Conservation (phyloP, 2,888 invertebrate species). For the Mythimna vitellina region DNA sequence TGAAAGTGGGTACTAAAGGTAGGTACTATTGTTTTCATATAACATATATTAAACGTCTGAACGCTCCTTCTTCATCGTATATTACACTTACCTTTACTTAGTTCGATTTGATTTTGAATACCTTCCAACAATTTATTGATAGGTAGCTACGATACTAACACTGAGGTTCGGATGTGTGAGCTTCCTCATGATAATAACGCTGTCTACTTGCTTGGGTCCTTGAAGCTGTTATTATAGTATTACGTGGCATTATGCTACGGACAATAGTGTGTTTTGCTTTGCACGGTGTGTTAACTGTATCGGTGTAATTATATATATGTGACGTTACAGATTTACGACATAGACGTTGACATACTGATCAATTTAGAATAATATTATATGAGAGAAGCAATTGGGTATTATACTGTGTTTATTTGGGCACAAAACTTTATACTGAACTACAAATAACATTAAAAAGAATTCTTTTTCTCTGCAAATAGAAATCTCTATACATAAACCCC, state of each 20-base stretch:
- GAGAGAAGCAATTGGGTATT: no score
- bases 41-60: constrained; percentile 5
- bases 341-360: neutral
- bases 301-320: neutral
- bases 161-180: neutral
- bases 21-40: neutral
- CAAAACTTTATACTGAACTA: no score
- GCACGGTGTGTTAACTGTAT: neutral
- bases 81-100: constrained; percentile 17
- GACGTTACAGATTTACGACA: neutral
- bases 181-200: neutral
- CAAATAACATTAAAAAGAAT: no score
- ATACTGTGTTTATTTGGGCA: no score
- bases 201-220: neutral
- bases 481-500: neutral
- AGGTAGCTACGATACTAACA: neutral
- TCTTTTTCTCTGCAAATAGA: no score
- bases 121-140: constrained; percentile 4
- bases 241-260: neutral
- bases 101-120: constrained; percentile 6
- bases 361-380: neutral
- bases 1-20: constrained; percentile 6
- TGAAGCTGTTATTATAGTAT: neutral
- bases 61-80: neutral
- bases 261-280: neutral